Conservation (phyloP, 2,113 vertebrate genomes). For the Passer montanus region DNA sequence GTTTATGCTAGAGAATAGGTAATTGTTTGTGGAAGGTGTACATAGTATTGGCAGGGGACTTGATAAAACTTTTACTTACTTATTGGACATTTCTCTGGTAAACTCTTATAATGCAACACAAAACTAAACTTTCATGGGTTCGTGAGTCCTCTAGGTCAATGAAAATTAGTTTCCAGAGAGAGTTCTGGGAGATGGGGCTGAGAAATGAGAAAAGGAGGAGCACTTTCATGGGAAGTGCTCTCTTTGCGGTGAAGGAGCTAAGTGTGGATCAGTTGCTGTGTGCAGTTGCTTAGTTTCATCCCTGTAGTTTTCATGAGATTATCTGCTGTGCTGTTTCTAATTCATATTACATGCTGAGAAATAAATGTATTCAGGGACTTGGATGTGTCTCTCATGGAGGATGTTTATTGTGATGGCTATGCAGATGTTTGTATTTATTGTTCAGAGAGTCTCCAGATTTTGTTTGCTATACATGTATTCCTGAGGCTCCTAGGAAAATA, state of each 20-base stretch:
- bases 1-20: background rate
- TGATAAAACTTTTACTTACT: background rate
- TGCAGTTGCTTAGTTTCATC: constrained; percentile 27
- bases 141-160: background rate
- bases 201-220: background rate
- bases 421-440: background rate
- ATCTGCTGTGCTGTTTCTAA: background rate
- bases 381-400: background rate
- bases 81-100: background rate
- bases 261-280: background rate
- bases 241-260: background rate
- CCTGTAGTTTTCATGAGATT: background rate
- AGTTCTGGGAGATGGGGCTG: background rate
- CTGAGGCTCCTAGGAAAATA: background rate
- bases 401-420: background rate
- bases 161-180: background rate
- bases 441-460: background rate
- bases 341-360: background rate
- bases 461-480: background rate
- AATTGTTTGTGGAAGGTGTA: background rate
- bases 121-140: background rate
- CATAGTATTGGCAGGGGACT: background rate
- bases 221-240: background rate
- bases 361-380: background rate
- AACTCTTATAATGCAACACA: background rate